Evolutionary conservation across 2,113 vertebrate genomes (phyloP), one percentile per base, ranked within the genome.

Genomic region (Himantopus leucocephalus): DNA sequence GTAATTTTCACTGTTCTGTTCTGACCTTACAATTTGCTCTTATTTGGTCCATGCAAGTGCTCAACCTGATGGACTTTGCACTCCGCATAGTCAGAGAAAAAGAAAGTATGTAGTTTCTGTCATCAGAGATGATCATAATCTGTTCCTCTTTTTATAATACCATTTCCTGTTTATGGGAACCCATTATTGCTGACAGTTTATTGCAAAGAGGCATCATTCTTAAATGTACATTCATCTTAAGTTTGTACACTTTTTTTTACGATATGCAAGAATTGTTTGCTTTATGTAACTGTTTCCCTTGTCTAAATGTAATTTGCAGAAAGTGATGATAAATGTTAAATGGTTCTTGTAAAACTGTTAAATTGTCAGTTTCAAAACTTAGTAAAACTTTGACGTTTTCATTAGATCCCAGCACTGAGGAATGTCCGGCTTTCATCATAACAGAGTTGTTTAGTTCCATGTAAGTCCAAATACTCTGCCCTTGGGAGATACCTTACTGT

Each of bases 391-490:
- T 97, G 96, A 96, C 95, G 84, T 97, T 98, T 98, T 97, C 93
- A 96, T 97, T 97, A 97, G 91, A 83, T 96, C 91, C 85, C 66
- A 66, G 86, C 74, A 22, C 91, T 78, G 45, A 98, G 92, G 95
- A 97, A 97, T 94, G 95, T 96, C 96, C 97, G 6, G 80, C 95
- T 98, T 98, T 98, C 97, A 97, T 98, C 96, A 45, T 96, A 92
- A 94, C 76, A 67, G 88, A 85, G 86, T 97, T 98, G 93, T 97
- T 97, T 96, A 96, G 92, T 97, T 97, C 91, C 35, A 5, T 85
- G 45, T 82, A 97, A 96, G 84, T 87, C 94, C 94, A 95, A 98
- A 97, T 97, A 92, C 71, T 91, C 92, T 96, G 92, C 96, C 95
- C 92, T 93, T 95, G 96, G 94, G 96, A 97, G 95, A 96, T 94